These are phyloP conservation scores for Dasyornis broadbenti DNA, from an alignment of 2,113 vertebrate genomes.

Conservation along the genomic window DNA sequence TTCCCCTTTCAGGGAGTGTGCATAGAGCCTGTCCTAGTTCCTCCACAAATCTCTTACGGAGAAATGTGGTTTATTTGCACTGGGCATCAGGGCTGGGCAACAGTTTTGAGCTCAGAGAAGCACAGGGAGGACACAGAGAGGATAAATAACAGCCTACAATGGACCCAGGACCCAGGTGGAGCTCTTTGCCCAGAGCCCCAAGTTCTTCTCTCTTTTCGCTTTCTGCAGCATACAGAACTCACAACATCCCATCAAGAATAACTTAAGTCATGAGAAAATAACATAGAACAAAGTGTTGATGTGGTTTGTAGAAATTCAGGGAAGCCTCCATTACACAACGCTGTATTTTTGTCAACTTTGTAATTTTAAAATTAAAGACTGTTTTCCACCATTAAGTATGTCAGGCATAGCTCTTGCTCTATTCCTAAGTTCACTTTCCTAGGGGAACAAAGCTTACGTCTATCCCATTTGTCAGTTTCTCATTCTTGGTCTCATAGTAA, in stretches of 20 bases:
- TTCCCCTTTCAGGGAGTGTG: neutral
- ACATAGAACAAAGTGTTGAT: neutral
- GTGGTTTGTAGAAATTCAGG: neutral
- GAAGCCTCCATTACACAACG: neutral
- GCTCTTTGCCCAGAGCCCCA: neutral
- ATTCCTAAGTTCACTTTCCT: neutral
- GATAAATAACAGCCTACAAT: neutral
- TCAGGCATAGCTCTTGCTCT: neutral
- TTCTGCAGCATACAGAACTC: neutral
- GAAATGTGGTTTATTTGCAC: neutral
- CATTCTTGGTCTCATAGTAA: neutral
- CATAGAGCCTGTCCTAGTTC: neutral
- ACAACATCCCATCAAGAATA: neutral
- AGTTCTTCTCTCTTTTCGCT: neutral
- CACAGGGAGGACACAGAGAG: neutral
- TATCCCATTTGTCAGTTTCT: neutral
- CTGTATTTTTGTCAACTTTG: neutral
- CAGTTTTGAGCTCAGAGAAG: neutral
- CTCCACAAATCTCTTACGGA: neutral
- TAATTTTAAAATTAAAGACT: neutral
- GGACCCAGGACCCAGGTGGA: neutral
- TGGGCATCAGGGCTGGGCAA: neutral
- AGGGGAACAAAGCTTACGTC: neutral
- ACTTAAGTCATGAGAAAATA: neutral
- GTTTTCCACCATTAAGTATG: neutral